Evolutionary conservation across 2,888 invertebrate genomes (phyloP).

Genomic region (Operophtera brumata): DNA sequence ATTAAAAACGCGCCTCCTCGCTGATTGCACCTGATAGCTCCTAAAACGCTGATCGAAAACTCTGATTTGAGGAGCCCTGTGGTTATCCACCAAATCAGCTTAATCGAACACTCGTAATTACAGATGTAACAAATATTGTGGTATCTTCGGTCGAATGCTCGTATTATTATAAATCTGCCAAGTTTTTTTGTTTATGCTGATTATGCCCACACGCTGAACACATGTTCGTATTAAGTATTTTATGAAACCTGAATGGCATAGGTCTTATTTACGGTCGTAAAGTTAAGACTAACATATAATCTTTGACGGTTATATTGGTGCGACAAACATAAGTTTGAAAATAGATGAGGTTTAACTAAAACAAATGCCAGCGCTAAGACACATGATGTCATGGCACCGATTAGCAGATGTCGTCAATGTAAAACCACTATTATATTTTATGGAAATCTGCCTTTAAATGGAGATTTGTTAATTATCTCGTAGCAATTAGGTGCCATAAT

Average conservation of each 20-base stretch:
- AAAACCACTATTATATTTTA: background rate
- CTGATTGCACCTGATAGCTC: constrained; percentile 68
- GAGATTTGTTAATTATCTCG: background rate
- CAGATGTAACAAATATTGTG: constrained; percentile 22
- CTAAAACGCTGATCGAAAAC: constrained; percentile 46
- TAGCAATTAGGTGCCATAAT: background rate
- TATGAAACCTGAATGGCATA: constrained; percentile 7
- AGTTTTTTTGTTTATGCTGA: no score
- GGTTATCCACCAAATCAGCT: constrained; percentile 25
- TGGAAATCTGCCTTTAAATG: background rate
- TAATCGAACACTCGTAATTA: constrained; percentile 30
- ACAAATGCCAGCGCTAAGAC: constrained; percentile 16
- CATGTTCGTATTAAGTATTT: constrained; percentile 7
- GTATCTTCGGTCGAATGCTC: constrained; percentile 9
- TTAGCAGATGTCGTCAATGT: constrained; percentile 8
- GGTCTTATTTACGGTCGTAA: constrained; percentile 10
- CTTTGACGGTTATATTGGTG: constrained; percentile 19
- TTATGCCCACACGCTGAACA: constrained; percentile 8
- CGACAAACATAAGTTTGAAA: constrained; percentile 9
- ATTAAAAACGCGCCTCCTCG: constrained; percentile 66
- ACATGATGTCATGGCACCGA: constrained; percentile 24
- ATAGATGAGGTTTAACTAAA: constrained; percentile 4
- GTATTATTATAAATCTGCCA: constrained; percentile 6
- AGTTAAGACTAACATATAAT: constrained; percentile 20
- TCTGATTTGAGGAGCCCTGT: constrained; percentile 27